Percentiles rank a stretch among this genome's conserved stretches.
phyloP scores from a whole-genome alignment of 2,888 invertebrate genomes.

The Drosophila nigricruria region DNA sequence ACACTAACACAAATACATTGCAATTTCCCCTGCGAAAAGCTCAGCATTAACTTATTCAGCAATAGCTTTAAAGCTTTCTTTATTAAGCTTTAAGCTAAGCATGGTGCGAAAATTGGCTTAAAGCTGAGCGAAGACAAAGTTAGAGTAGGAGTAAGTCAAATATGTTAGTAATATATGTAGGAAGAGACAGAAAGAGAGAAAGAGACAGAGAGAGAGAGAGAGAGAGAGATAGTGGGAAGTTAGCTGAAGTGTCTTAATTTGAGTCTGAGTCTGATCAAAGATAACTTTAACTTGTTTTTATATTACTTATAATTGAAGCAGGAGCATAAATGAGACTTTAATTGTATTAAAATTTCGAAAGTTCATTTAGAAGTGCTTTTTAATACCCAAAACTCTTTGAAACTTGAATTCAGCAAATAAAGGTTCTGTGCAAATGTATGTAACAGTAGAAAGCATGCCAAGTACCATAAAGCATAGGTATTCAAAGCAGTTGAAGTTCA shows the following conservation, averaged over 20 bases:
- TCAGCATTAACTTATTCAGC: slow-evolving; percentile 60
- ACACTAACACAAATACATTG: background rate
- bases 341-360: background rate
- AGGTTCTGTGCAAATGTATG: background rate
- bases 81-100: slow-evolving; percentile 3
- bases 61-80: background rate
- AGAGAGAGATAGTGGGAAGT: background rate
- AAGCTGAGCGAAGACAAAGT: background rate
- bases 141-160: background rate
- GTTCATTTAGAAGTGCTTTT: background rate
- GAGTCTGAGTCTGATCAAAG: background rate
- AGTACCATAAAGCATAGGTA: too few species aligned
- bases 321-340: too few species aligned
- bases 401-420: background rate
- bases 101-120: background rate
- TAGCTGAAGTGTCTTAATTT: background rate
- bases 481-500: too few species aligned
- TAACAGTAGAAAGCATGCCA: background rate
- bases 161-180: background rate
- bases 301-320: background rate
- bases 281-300: background rate
- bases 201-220: background rate
- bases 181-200: background rate
- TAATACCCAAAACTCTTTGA: background rate
- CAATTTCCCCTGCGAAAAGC: slow-evolving; percentile 48